Evolutionary conservation across 2,888 invertebrate species (phyloP), one percentile per base, ranked within the genome.

Genomic region (Lydus trimaculatus): DNA sequence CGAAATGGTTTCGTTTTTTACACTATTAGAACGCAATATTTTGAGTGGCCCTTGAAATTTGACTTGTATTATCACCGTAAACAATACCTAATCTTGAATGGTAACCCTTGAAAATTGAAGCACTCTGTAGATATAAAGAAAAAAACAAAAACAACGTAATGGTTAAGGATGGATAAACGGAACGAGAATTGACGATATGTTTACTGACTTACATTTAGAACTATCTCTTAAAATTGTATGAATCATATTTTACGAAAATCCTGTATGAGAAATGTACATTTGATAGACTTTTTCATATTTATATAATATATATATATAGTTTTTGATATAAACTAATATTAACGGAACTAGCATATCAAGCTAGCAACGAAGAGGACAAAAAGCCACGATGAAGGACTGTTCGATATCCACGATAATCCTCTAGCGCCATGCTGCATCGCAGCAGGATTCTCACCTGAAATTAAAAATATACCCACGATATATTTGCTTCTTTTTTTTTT

Each of bases 351-450:
- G 84, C 83, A 84, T 76, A 84, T 75, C 71, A 82, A 78, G 69
- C 81, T 76, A 39, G 81, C 75, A 66, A 84, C 78, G 31, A 83
- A 82, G 67, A 83, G 77, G 64, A 85, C 75, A 65, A 85, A 78
- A 59, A 85, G 75, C 85, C 85, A 85, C 33, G 84, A 83, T 33
- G 85, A 85, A 17, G 85, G 85, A 75, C 84, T 85, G 78, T 84
- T 84, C 72, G 84, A 83, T 61, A 85, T 78, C 85, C 85, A 85
- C 58, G 85, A 85, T 39, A 85, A 75, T 67, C 84, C 85, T 70
- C 84, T 77, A 25, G 86, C 86, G 60, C 87, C 87, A 72, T 87
- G 87, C 75, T 87, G 87, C 87, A 87, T 87, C 15, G 87, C 87
- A 33, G 87, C 87, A 43, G 87, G 87, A 80, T 87, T 87, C 78